phyloP scores from a whole-genome alignment of 2,797 vertebrate genomes.

The Yasuhikotakia modesta region DNA sequence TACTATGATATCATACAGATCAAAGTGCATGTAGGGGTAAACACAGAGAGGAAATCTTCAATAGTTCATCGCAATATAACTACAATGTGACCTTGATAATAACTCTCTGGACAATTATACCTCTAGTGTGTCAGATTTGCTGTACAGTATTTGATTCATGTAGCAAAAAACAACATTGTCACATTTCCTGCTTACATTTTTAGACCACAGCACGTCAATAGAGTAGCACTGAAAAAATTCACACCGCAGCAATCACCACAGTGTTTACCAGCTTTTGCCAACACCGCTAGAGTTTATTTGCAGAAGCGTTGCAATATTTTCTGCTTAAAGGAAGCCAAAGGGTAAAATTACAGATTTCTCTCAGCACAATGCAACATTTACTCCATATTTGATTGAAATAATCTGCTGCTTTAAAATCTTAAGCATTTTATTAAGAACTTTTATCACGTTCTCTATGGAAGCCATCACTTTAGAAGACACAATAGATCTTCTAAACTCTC shows the following conservation, averaged over 20 bases:
- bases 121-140: not conserved
- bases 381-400: not conserved
- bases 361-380: not conserved
- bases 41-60: not conserved
- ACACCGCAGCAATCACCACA: not conserved
- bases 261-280: constrained; percentile 3
- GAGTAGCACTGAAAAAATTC: not conserved
- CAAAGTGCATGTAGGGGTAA: not conserved
- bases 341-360: not conserved
- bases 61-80: not conserved
- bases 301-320: not conserved
- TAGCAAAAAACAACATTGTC: constrained; percentile 4
- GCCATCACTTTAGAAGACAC: constrained; percentile 12
- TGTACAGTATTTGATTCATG: constrained; percentile 19
- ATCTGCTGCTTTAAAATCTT: constrained; percentile 5
- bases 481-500: not conserved
- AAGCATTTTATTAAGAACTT: constrained; percentile 18
- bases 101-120: not conserved
- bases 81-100: constrained; percentile 14
- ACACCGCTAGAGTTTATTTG: not conserved
- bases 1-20: not conserved
- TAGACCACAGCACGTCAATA: not conserved
- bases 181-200: not conserved
- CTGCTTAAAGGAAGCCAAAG: constrained; percentile 1
- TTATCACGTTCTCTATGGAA: constrained; percentile 6